Evolutionary conservation across 2,113 vertebrate genomes (phyloP).

Genomic region (Neopipo cinnamomea): DNA sequence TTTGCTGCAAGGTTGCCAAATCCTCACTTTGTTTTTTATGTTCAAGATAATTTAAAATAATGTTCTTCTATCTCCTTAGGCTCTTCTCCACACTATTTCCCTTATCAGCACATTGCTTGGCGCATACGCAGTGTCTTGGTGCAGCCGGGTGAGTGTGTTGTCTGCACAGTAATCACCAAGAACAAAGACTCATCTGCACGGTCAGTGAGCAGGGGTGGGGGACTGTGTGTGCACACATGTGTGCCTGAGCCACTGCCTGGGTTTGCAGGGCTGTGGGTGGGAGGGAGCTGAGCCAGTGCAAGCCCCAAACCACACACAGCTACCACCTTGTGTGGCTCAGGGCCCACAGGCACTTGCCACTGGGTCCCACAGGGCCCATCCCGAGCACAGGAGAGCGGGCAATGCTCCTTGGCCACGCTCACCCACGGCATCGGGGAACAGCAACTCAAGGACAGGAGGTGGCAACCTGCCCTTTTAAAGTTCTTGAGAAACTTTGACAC

Average conservation of each 20-base stretch:
- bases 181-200: slow-evolving; percentile 67
- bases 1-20: slow-evolving; percentile 67
- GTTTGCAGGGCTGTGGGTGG: background rate
- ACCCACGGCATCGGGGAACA: fast-evolving
- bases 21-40: slow-evolving; percentile 66
- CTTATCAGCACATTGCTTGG: background rate
- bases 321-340: background rate
- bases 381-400: fast-evolving
- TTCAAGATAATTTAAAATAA: slow-evolving; percentile 74
- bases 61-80: slow-evolving; percentile 68
- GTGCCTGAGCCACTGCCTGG: background rate
- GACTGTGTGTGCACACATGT: background rate
- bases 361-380: background rate
- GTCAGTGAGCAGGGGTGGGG: background rate
- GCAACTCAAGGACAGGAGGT: fast-evolving
- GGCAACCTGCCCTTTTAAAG: background rate
- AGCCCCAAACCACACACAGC: background rate
- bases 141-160: slow-evolving; percentile 57
- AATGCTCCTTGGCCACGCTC: background rate
- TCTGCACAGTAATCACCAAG: slow-evolving; percentile 66
- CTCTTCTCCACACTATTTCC: slow-evolving; percentile 42
- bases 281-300: fast-evolving
- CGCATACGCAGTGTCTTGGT: slow-evolving; percentile 24
- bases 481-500: background rate
- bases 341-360: fast-evolving